Evolutionary conservation across 2,113 vertebrate genomes (phyloP).

Genomic region (Taurulus bubalis): DNA sequence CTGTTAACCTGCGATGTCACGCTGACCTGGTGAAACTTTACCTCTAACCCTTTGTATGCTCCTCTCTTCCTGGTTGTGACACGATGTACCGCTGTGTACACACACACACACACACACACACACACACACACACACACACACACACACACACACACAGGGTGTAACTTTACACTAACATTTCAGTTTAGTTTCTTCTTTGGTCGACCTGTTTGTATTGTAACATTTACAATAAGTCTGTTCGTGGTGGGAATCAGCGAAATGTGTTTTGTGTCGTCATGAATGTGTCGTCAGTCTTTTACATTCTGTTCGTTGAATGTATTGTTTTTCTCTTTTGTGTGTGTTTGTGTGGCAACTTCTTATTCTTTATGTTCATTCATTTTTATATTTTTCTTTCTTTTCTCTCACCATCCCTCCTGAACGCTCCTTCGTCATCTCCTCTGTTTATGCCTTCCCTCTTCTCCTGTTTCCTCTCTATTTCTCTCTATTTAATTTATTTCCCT

Average conservation of each 20-base stretch:
- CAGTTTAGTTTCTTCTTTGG: not conserved
- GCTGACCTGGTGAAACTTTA: conserved; percentile 52
- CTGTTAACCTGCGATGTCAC: conserved; percentile 54
- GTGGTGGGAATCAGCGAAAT: not conserved
- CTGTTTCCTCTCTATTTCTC: not conserved
- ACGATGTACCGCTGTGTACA: conserved; percentile 18
- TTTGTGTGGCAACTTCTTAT: conserved; percentile 43
- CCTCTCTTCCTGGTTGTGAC: conserved; percentile 54
- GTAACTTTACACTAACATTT: conserved; percentile 39
- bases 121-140: conserved; percentile 28
- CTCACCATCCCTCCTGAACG: conserved; percentile 6
- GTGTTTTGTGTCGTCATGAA: not conserved
- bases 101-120: conserved; percentile 29
- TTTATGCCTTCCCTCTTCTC: not conserved
- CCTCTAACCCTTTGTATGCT: conserved; percentile 61
- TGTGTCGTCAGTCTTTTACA: conserved; percentile 27
- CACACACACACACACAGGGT: conserved; percentile 29
- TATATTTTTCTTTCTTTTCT: conserved; percentile 20
- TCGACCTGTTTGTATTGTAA: not conserved
- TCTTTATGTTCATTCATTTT: conserved; percentile 33
- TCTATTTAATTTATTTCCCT: conserved; percentile 38
- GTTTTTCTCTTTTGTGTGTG: conserved; percentile 57
- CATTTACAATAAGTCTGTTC: not conserved
- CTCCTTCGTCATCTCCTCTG: conserved; percentile 45
- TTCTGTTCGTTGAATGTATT: conserved; percentile 23